Conservation (phyloP, 2,113 vertebrate genomes). For the Donacobius atricapilla region DNA sequence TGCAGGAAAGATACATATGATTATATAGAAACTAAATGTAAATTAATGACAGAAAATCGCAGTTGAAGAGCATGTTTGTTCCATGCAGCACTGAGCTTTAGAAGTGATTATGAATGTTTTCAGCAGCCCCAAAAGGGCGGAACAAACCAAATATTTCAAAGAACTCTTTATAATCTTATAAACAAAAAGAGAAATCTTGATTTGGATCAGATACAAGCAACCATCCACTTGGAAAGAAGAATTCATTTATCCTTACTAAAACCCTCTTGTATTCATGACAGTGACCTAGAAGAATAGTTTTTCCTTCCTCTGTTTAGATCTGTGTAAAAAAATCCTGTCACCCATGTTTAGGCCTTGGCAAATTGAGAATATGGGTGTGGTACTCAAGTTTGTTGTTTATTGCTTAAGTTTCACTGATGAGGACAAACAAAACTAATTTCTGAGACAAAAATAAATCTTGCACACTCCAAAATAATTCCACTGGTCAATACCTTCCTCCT, state of each 20-base stretch:
- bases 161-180: neutral
- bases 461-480: neutral
- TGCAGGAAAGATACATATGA: slow-evolving; percentile 46
- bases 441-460: neutral
- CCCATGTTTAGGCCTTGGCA: neutral
- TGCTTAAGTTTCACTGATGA: neutral
- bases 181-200: neutral
- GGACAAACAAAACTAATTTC: slow-evolving; percentile 30
- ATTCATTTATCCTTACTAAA: neutral
- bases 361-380: neutral
- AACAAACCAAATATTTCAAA: neutral
- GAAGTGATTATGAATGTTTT: neutral
- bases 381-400: neutral
- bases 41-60: slow-evolving; percentile 37
- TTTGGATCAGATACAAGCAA: neutral
- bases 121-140: neutral
- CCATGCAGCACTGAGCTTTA: neutral
- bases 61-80: slow-evolving; percentile 30
- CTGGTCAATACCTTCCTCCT: neutral
- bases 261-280: neutral
- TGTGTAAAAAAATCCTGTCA: neutral
- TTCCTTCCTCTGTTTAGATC: neutral
- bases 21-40: slow-evolving; percentile 39
- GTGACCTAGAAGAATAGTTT: neutral
- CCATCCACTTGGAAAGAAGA: neutral